A percentile compares a stretch with the other conserved stretches of the same genome.
phyloP scores from a whole-genome alignment of 2,113 vertebrate species.

The Pygathrix nemaeus region DNA sequence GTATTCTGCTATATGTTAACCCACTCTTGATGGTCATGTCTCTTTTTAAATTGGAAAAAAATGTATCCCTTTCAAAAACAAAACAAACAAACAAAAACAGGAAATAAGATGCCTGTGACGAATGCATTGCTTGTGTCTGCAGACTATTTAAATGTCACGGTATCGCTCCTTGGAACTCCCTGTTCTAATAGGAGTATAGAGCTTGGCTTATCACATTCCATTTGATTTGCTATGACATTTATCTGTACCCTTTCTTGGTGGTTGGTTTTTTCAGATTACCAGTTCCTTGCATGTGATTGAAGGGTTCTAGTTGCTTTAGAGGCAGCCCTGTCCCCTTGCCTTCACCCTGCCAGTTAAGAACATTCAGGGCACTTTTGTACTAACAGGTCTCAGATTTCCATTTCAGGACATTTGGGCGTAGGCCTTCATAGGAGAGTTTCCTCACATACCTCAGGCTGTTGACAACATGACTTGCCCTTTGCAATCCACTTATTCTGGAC shows the following conservation, averaged over 20 bases:
- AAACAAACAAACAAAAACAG: background rate
- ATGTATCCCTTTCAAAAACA: background rate
- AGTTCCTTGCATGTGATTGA: constrained; percentile 36
- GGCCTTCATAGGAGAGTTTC: background rate
- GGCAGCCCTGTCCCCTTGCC: background rate
- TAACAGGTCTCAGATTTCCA: background rate
- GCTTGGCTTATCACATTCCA: background rate
- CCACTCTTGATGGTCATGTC: background rate
- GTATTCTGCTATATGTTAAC: background rate
- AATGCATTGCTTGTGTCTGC: background rate
- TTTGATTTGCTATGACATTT: constrained; percentile 28
- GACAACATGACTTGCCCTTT: background rate
- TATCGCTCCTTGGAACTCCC: background rate
- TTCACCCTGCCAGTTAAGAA: background rate
- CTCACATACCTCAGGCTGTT: background rate
- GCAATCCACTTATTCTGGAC: background rate
- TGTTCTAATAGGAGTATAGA: background rate
- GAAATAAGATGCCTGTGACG: background rate
- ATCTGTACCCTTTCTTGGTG: background rate
- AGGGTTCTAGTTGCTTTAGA: background rate
- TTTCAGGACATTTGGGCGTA: background rate
- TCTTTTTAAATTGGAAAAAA: constrained; percentile 29
- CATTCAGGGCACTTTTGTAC: background rate
- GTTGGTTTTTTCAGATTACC: constrained; percentile 14
- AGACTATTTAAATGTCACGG: background rate